Conservation (phyloP, 2,113 vertebrate genomes). For the Ictalurus punctatus region DNA sequence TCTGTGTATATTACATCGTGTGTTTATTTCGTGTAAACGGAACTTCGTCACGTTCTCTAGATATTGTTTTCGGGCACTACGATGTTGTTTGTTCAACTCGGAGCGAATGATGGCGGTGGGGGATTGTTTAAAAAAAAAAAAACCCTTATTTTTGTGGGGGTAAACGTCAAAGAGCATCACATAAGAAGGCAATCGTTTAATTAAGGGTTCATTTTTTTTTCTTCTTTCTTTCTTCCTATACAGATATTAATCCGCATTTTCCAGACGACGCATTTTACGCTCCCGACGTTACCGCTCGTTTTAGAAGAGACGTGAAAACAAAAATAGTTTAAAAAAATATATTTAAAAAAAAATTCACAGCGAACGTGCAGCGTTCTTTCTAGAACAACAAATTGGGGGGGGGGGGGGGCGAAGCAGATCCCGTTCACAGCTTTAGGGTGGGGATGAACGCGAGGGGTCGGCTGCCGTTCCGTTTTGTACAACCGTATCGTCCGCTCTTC, state of each 20-base stretch:
- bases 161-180: neutral
- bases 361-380: neutral
- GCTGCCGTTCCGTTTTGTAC: constrained; percentile 39
- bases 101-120: neutral
- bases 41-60: neutral
- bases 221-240: neutral
- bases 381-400: neutral
- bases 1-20: constrained; percentile 27
- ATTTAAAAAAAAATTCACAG: neutral
- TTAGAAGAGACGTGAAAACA: neutral
- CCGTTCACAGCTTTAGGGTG: neutral
- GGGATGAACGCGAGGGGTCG: neutral
- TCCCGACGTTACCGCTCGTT: neutral
- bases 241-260: neutral
- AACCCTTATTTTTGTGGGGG: neutral
- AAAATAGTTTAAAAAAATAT: neutral
- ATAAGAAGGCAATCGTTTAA: neutral
- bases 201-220: neutral
- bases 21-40: constrained; percentile 7
- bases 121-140: neutral
- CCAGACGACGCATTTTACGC: neutral
- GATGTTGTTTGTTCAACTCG: neutral
- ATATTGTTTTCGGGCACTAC: neutral
- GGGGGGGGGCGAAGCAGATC: neutral
- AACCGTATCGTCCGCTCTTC: constrained; percentile 37